Conservation (phyloP, 2,888 invertebrate species). For the Drosophila vallismaia region DNA sequence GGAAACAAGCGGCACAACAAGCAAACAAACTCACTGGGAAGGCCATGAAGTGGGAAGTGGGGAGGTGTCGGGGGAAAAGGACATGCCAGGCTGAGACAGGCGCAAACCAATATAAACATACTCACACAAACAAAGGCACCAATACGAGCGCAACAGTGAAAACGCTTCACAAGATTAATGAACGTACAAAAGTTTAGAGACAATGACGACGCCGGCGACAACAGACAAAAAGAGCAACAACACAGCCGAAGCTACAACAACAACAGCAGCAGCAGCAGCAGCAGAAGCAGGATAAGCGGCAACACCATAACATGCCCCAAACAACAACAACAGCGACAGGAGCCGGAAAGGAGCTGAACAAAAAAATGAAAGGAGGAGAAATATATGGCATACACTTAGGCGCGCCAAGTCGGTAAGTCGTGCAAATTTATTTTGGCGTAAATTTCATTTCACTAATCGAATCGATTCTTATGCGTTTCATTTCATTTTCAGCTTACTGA, state of each 20-base stretch:
- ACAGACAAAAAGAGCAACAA: conserved; percentile 33
- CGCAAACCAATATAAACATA: conserved; percentile 49
- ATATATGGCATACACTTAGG: conserved; percentile 62
- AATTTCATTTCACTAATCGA: conserved; percentile 79
- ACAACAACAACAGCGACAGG: conserved; percentile 36
- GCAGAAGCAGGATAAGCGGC: conserved; percentile 13
- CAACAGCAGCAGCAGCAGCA: conserved; percentile 11
- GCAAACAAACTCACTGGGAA: conserved; percentile 45
- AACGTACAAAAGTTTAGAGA: conserved; percentile 79
- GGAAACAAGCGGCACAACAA: conserved; percentile 48
- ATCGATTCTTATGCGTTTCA: conserved; percentile 77
- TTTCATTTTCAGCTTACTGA: conserved; percentile 67
- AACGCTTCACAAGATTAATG: conserved; percentile 78
- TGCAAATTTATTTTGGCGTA: conserved; percentile 77
- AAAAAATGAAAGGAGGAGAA: conserved; percentile 31
- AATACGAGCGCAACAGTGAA: conserved; percentile 58
- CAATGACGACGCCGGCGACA: conserved; percentile 71
- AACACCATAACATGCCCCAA: conserved; percentile 60
- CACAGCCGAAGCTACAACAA: conserved; percentile 21
- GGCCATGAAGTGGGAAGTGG: not conserved
- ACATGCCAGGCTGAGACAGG: conserved; percentile 48
- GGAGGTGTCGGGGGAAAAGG: conserved; percentile 12
- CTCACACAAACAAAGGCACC: conserved; percentile 30
- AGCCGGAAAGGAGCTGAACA: not conserved
- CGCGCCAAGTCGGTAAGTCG: conserved; percentile 70